Evolutionary conservation across 2,797 vertebrate species (phyloP), one percentile per base, ranked within the genome.

Genomic region (Numenius phaeopus): DNA sequence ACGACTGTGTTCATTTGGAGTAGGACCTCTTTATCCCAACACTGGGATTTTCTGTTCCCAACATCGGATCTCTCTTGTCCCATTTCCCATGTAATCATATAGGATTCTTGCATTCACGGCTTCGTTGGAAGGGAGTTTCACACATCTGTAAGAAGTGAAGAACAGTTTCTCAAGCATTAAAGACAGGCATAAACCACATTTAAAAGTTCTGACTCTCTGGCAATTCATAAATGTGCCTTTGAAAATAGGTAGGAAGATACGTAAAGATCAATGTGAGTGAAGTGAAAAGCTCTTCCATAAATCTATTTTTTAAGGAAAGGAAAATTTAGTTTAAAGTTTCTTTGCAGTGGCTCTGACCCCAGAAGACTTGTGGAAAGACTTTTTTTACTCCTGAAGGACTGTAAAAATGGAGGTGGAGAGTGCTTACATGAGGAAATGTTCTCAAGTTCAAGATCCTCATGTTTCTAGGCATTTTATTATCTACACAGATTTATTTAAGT

Each of bases 21-120:
- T 2, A 75, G 47, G 19, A 69, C 7, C 7, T 64, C 44, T 62
- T 46, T 27, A 58, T 59, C 22, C 46, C 17, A 7, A 19, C 47
- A 27, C 7, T 11, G 8, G 5, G 20, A 27, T 40, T 82, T 94
- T 64, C 47, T 80, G 13, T 73, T 40, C 44, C 24, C 6, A 70
- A 0, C 2, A 1, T 27, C 59, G 26, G 12, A 44, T 52, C 34
- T 40, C 12, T 29, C 57, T 66, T 39, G 10, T n/a, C 4, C 17
- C 10, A 6, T 87, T 84, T 78, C 32, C 22, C 7, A 50, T 64
- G 10, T 37, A 58, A 47, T 55, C 24, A 9, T 9, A 2, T 27
- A 21, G 50, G 4, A 30, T 59, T 87, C 55, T 64, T 73, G 9
- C 24, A 42, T 49, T 62, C 50, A 27, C 18, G 8, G 57, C 29